Evolutionary conservation across 1,140 invertebrate species (phyloP).

Genomic region (Panulirus ornatus): DNA sequence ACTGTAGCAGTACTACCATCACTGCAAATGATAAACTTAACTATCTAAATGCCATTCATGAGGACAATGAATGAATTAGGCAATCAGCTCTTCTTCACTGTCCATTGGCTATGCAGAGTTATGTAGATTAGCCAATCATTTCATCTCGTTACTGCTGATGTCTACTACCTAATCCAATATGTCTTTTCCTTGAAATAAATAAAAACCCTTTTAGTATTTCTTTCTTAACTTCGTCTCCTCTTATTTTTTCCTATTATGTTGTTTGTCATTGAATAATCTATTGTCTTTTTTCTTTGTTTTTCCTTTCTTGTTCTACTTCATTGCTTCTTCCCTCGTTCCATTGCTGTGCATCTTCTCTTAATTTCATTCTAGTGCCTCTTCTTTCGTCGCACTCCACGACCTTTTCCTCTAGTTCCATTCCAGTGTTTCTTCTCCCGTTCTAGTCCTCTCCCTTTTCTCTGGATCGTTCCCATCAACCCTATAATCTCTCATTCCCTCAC

Average conservation of each 20-base stretch:
- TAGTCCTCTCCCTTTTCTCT: neutral
- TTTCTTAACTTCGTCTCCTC: neutral
- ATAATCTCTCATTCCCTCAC: neutral
- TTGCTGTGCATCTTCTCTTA: neutral
- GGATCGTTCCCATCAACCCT: neutral
- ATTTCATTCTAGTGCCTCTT: neutral
- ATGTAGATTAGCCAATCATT: slow-evolving; percentile 17
- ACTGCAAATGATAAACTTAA: no score
- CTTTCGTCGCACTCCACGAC: neutral
- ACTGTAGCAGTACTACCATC: neutral
- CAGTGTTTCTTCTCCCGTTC: neutral
- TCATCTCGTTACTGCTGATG: slow-evolving; percentile 16
- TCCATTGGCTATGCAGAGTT: neutral
- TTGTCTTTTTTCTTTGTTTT: neutral
- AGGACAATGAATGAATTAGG: neutral
- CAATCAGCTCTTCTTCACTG: neutral
- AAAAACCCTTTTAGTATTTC: neutral
- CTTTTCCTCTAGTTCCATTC: neutral
- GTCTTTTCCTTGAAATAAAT: neutral
- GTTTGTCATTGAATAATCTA: neutral
- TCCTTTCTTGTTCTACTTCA: neutral
- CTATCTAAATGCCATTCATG: neutral
- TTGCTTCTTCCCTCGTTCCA: neutral
- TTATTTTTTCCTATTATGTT: no score
- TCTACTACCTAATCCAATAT: slow-evolving; percentile 1